Evolutionary conservation across 2,888 invertebrate genomes (phyloP).

Genomic region (Imbricaverruca yamaguchii): DNA sequence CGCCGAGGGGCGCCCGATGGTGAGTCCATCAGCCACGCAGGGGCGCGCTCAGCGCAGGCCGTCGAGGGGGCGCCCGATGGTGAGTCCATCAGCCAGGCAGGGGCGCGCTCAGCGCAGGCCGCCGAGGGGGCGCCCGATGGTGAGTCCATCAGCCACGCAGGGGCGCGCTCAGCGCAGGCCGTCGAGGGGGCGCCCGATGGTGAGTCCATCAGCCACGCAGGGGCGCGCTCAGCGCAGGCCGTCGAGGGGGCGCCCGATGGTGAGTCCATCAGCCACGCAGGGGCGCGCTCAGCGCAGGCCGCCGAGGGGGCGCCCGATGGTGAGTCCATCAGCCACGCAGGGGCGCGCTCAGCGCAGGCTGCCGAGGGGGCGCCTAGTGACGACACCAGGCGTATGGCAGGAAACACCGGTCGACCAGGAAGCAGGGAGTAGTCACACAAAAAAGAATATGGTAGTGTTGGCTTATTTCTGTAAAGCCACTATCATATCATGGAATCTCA

Average conservation of each 20-base stretch:
- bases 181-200: background rate
- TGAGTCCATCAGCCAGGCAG: background rate
- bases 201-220: background rate
- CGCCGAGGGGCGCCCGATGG: background rate
- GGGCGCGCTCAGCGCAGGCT: background rate
- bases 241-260: background rate
- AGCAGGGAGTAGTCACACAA: too few relatives aligned
- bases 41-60: background rate
- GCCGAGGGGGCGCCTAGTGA: background rate
- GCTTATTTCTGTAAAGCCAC: too few relatives aligned
- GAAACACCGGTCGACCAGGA: too few relatives aligned
- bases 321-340: background rate
- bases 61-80: background rate
- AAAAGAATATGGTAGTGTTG: too few relatives aligned
- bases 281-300: background rate
- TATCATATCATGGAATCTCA: too few relatives aligned
- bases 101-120: slow-evolving; percentile 1
- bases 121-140: background rate
- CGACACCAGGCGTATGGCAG: too few relatives aligned
- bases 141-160: background rate
- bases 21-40: background rate
- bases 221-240: slow-evolving; percentile 1
- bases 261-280: background rate
- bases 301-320: background rate
- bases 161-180: background rate